Evolutionary conservation across 2,113 vertebrate genomes (phyloP), one percentile per base, ranked within the genome.

Genomic region (Ondatra zibethicus): DNA sequence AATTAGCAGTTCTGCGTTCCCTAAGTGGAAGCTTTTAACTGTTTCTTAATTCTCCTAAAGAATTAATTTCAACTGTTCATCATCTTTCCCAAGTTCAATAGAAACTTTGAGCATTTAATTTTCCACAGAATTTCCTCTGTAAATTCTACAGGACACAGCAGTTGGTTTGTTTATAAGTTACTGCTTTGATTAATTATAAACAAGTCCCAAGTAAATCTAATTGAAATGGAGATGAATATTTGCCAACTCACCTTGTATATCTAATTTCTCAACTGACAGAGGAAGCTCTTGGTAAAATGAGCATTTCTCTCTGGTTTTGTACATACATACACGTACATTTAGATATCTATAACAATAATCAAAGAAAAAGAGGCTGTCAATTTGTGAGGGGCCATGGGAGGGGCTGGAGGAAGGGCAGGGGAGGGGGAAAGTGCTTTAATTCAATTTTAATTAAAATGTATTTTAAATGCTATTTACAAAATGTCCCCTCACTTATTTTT

Each of bases 61-160:
- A 45, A 85, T 94, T 87, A 55, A 70, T 91, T 88, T 80, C 29
- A 81, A 93, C n/a, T 84, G 25, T 91, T 89, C 66, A 80, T 91
- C 52, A 86, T 36, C 29, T 75, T 61, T 84, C 61, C 63, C 63
- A 91, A 47, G 77, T 36, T 95, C 61, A 87, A 23, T 89, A 93
- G 66, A 95, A 95, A 81, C 58, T 42, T 85, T 93, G 25, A 47
- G 36, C 25, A n/a, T 77, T 92, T 78, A 42, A 88, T 87, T 94
- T 80, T 50, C 42, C 68, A 88, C 50, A 61, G 47, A 3, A 31
- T 63, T 36, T 11, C 39, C 36, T 27, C 17, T 91, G 50, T 39
- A 95, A 55, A 66, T 33, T 29, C 76, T 89, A 39, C 33, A 45
- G 45, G 31, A 86, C 63, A 50, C 78, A 94, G 63, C 21, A 66